phyloP scores from a whole-genome alignment of 1,140 invertebrate genomes.

The Delia radicum region DNA sequence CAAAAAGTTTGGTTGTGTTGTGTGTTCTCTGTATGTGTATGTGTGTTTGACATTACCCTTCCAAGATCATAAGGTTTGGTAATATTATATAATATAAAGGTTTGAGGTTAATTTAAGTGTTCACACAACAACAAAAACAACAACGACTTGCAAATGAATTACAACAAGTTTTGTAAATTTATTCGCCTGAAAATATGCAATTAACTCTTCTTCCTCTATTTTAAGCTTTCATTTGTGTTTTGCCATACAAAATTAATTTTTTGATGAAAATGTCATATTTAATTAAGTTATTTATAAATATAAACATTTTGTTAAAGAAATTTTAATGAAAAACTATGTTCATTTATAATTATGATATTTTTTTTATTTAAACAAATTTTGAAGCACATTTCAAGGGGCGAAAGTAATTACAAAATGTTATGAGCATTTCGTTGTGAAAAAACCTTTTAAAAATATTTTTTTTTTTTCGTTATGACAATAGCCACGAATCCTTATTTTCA shows the following conservation, averaged over 20 bases:
- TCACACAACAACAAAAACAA: not conserved
- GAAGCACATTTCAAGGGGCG: not conserved
- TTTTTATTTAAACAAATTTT: not conserved
- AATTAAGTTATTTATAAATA: not conserved
- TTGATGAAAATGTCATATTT: slow-evolving; percentile 1
- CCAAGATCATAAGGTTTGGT: not conserved
- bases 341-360: not conserved
- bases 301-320: not conserved
- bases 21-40: not conserved
- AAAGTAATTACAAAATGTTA: too few species aligned
- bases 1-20: not conserved
- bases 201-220: not conserved
- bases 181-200: slow-evolving; percentile 17
- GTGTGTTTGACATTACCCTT: not conserved
- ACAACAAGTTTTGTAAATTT: not conserved
- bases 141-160: not conserved
- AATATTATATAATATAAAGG: not conserved
- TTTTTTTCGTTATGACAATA: too few species aligned
- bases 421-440: too few species aligned
- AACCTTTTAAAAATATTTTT: too few species aligned
- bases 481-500: too few species aligned
- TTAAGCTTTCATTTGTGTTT: not conserved
- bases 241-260: not conserved
- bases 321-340: not conserved
- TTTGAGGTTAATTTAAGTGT: slow-evolving; percentile 5